Evolutionary conservation across 2,888 invertebrate genomes (phyloP), one percentile per base, ranked within the genome.

Genomic region (Arctia plantaginis): DNA sequence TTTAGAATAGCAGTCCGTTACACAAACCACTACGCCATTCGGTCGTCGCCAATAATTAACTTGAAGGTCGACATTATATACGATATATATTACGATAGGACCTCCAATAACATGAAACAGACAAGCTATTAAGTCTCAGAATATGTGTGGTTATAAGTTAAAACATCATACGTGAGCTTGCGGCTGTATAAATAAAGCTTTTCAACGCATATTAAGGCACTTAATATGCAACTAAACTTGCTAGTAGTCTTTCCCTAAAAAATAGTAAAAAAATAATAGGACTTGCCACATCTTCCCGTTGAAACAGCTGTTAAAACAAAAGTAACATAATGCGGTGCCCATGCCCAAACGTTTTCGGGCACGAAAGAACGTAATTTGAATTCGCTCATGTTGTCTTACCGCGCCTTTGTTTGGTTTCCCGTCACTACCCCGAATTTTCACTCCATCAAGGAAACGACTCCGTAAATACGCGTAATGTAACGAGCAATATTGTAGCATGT

Each of bases 331-430:
- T 44, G 33, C 35, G 15, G 1, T 65, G 18, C 35, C 44, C 41
- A 62, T 70, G 66, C 27, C 69, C 65, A 35, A 76, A 74, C 69
- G 71, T 71, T 72, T 66, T 66, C 71, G 62, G 35, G 65, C 85
- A 88, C 86, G 88, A 84, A 88, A 91, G 89, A 89, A 84, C 81
- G 87, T 90, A 89, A 90, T 91, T 90, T 88, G 86, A 88, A 85
- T 86, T 85, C 79, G 82, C 81, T 81, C 77, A 83, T 82, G 86
- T 87, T 87, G 87, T 86, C 85, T 88, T 86, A 86, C 85, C 92
- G 81, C 92, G 88, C 93, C 93, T 92, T 91, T 93, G 88, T 93
- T 92, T 90, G 89, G 85, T 90, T 91, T 91, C 90, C 87, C 86
- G 88, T 89, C 90, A 87, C 87, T 90, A 88, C 85, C 86, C 88